phyloP scores from a whole-genome alignment of 2,888 invertebrate species.

The Molorchus minor region DNA sequence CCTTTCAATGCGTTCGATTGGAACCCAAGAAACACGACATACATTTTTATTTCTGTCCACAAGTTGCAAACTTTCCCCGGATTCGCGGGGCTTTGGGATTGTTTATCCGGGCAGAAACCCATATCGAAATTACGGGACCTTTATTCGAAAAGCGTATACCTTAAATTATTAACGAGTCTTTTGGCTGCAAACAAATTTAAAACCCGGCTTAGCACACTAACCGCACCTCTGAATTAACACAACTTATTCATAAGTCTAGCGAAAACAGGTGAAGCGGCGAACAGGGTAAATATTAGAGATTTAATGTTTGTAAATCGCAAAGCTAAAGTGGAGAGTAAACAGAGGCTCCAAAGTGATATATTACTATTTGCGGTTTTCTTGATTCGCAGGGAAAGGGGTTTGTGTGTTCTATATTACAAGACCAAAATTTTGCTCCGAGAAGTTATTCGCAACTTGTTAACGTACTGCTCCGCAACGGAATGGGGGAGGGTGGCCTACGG shows the following conservation, averaged over 20 bases:
- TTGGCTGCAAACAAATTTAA: constrained; percentile 9
- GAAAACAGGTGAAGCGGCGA: constrained; percentile 3
- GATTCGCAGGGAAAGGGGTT: too few species aligned
- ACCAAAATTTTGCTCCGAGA: too few species aligned
- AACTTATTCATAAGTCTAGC: constrained; percentile 13
- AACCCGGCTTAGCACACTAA: constrained; percentile 7
- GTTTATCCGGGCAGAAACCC: neutral
- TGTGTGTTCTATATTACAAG: too few species aligned
- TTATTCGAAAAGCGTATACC: neutral
- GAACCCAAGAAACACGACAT: neutral
- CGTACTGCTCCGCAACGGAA: too few species aligned
- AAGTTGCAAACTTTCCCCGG: neutral
- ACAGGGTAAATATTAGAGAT: constrained; percentile 7
- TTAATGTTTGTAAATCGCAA: neutral
- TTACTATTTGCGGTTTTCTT: too few species aligned
- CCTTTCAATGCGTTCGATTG: too few species aligned
- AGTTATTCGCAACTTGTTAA: too few species aligned
- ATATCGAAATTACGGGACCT: constrained; percentile 1
- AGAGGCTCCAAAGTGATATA: too few species aligned
- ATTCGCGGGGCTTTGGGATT: neutral
- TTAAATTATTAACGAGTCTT: constrained; percentile 15
- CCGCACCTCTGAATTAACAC: constrained; percentile 1
- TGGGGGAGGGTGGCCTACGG: too few species aligned
- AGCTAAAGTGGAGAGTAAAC: neutral
- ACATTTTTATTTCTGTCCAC: neutral